Conservation (phyloP, 2,888 invertebrate species). For the Tineola bisselliella region DNA sequence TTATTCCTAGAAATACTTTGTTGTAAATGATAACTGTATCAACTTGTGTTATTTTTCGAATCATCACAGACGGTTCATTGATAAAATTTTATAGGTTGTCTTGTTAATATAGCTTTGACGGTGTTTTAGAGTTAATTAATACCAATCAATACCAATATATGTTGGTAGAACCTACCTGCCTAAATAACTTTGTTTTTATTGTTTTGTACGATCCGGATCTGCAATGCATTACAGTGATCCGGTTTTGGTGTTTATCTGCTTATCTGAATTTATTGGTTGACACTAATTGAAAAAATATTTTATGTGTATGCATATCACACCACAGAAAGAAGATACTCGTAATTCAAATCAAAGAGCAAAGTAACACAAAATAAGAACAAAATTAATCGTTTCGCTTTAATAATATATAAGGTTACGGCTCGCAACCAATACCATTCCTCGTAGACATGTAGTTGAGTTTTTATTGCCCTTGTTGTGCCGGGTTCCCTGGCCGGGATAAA, state of each 20-base stretch:
- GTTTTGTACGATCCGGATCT: not conserved
- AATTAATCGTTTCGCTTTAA: slow-evolving; percentile 1
- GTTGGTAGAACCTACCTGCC: not conserved
- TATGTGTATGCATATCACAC: not conserved
- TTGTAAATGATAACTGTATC: slow-evolving; percentile 1
- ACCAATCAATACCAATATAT: not conserved
- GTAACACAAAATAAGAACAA: not conserved
- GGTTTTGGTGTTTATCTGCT: not conserved
- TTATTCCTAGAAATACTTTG: not conserved
- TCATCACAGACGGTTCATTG: not conserved
- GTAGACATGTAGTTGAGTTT: slow-evolving; percentile 1
- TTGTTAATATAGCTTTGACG: not conserved
- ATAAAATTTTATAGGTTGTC: not conserved
- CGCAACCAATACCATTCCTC: not conserved
- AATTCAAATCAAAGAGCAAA: not conserved
- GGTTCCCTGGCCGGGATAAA: slow-evolving; percentile 5
- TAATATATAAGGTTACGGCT: not conserved
- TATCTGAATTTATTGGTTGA: not conserved
- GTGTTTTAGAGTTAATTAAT: not conserved
- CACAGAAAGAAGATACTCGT: not conserved
- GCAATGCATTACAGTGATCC: too few relatives aligned
- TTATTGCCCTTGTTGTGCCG: slow-evolving; percentile 6
- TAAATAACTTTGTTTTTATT: not conserved
- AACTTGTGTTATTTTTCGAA: not conserved
- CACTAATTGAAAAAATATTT: not conserved